Evolutionary conservation across 2,797 vertebrate species (phyloP).

Genomic region (Zenarchopterus dispar): DNA sequence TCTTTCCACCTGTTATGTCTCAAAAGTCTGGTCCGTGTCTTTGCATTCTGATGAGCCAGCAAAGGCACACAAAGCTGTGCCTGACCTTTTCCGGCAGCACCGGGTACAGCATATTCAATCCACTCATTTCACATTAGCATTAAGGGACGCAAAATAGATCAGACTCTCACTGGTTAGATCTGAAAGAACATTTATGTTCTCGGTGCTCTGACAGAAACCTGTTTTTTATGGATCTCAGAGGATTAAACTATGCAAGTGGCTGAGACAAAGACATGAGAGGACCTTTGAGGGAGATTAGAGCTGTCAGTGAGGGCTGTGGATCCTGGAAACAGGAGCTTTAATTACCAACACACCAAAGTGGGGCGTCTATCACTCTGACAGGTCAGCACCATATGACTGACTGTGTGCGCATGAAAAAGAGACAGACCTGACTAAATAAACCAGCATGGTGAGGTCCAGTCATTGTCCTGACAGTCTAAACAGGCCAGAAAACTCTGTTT

Average conservation of each 20-base stretch:
- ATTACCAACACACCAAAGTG: constrained; percentile 66
- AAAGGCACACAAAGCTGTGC: constrained; percentile 46
- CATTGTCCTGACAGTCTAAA: neutral
- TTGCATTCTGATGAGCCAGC: constrained; percentile 79
- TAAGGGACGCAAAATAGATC: constrained; percentile 41
- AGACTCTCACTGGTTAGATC: constrained; percentile 32
- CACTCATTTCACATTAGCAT: constrained; percentile 51
- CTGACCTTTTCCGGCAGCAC: constrained; percentile 69
- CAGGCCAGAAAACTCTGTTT: no score
- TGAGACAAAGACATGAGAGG: constrained; percentile 26
- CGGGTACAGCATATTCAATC: constrained; percentile 43
- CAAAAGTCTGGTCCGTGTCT: constrained; percentile 59
- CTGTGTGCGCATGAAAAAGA: constrained; percentile 9
- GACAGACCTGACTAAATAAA: constrained; percentile 18
- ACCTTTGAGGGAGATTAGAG: constrained; percentile 40
- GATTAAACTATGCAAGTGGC: constrained; percentile 16
- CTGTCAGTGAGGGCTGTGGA: constrained; percentile 26
- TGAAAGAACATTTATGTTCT: constrained; percentile 21
- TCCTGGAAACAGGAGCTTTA: constrained; percentile 60
- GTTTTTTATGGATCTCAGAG: constrained; percentile 13
- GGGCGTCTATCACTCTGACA: constrained; percentile 63
- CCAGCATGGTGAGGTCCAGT: constrained; percentile 17
- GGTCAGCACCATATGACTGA: constrained; percentile 31
- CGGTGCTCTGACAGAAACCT: constrained; percentile 7
- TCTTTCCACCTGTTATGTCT: constrained; percentile 62